These are phyloP conservation scores for Tautogolabrus adspersus DNA, from an alignment of 2,113 vertebrate species.

Conservation along the genomic window DNA sequence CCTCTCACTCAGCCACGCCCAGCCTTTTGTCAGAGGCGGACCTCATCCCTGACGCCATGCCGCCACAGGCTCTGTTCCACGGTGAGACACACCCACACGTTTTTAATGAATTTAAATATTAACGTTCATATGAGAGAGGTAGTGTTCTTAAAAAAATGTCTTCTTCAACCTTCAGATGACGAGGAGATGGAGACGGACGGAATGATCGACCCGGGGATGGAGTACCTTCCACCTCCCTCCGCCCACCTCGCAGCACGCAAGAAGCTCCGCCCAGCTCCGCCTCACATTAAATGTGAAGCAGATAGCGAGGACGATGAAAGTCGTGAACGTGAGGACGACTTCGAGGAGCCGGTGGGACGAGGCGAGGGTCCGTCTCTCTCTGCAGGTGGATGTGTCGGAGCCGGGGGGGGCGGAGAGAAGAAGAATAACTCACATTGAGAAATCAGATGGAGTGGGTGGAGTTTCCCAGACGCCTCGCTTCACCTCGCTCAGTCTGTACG, in stretches of 20 bases:
- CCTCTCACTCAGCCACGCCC: slow-evolving; percentile 94
- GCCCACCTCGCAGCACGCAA: slow-evolving; percentile 81
- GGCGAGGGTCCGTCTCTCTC: slow-evolving; percentile 26
- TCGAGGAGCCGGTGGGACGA: slow-evolving; percentile 60
- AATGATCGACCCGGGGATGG: slow-evolving; percentile 96
- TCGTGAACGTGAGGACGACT: slow-evolving; percentile 80
- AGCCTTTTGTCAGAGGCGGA: slow-evolving; percentile 96
- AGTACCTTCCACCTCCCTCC: slow-evolving; percentile 89
- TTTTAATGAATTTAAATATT: too few species aligned
- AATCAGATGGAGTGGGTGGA: rapidly evolving
- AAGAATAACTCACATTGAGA: slow-evolving; percentile 48
- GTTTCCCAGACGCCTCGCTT: slow-evolving; percentile 64
- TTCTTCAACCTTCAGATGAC: slow-evolving; percentile 84
- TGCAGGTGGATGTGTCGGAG: slow-evolving; percentile 78
- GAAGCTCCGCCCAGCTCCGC: slow-evolving; percentile 85
- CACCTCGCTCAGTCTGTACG: slow-evolving; percentile 88
- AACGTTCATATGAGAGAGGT: too few species aligned
- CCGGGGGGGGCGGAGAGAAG: slow-evolving; percentile 55
- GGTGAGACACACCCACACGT: slow-evolving; percentile 80
- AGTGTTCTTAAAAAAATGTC: neutral
- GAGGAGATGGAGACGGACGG: slow-evolving; percentile 94
- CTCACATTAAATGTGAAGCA: slow-evolving; percentile 93
- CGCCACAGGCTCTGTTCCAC: slow-evolving; percentile 95
- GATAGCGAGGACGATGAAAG: slow-evolving; percentile 93
- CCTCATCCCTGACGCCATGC: slow-evolving; percentile 97